Percentiles rank a stretch among this genome's conserved stretches.
phyloP scores from a whole-genome alignment of 2,797 vertebrate genomes.

The Capromys pilorides region DNA sequence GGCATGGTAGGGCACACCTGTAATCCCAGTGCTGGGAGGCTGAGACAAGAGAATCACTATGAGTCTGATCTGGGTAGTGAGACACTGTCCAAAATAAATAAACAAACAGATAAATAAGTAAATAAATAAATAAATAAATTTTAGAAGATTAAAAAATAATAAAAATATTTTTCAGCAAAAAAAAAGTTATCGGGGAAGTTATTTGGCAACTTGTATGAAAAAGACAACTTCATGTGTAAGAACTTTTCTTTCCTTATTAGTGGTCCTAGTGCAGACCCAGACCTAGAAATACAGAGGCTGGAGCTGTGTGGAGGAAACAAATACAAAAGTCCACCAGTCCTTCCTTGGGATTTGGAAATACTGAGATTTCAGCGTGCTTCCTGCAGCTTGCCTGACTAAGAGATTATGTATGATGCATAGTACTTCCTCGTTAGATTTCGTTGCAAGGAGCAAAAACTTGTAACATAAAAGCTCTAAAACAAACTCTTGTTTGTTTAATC shows the following conservation, averaged over 20 bases:
- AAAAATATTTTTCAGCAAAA: not conserved
- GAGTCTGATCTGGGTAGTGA: too few species aligned
- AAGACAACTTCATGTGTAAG: not conserved
- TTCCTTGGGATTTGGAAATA: not conserved
- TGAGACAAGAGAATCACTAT: too few species aligned
- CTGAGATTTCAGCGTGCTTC: not conserved
- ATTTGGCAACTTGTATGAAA: not conserved
- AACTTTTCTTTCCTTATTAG: constrained; percentile 7
- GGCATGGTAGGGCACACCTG: too few species aligned
- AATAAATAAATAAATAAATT: too few species aligned
- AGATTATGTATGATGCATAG: not conserved
- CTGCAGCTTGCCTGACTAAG: not conserved
- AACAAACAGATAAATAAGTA: too few species aligned
- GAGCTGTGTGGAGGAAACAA: not conserved
- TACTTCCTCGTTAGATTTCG: constrained; percentile 16
- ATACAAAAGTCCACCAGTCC: not conserved
- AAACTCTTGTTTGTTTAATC: not conserved
- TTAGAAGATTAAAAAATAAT: too few species aligned
- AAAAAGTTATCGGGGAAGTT: not conserved
- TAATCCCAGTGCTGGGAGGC: too few species aligned
- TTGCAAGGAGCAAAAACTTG: not conserved
- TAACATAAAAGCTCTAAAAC: not conserved
- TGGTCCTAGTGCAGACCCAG: not conserved
- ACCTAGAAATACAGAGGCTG: constrained; percentile 16
- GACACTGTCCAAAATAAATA: too few species aligned